Evolutionary conservation across 2,888 invertebrate genomes (phyloP).

Genomic region (Epirrhoe tristata): DNA sequence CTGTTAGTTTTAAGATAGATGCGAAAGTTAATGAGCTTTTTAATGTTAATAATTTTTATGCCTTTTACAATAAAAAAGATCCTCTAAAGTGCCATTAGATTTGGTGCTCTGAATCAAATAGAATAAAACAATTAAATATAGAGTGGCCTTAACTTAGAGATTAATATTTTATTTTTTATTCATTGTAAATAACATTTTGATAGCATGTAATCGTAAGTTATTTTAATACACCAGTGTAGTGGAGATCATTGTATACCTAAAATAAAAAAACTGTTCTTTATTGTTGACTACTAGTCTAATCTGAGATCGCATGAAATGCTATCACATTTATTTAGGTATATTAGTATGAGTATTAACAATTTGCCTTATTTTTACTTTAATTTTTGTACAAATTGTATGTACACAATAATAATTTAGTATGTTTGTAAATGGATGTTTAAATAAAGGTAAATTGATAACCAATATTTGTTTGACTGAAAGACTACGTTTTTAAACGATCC

Average conservation of each 20-base stretch:
- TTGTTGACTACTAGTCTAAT: constrained; percentile 75
- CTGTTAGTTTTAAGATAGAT: constrained; percentile 45
- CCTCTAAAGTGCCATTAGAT: constrained; percentile 54
- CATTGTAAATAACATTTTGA: constrained; percentile 75
- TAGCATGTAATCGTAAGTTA: constrained; percentile 52
- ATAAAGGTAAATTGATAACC: constrained; percentile 79
- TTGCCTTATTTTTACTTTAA: constrained; percentile 60
- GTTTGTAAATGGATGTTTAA: constrained; percentile 80
- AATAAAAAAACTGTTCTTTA: constrained; percentile 68
- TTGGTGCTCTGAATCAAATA: constrained; percentile 64
- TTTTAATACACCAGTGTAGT: constrained; percentile 59
- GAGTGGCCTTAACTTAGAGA: constrained; percentile 71
- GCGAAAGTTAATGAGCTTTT: constrained; percentile 52
- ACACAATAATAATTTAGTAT: constrained; percentile 72
- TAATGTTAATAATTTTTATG: constrained; percentile 20
- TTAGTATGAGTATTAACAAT: constrained; percentile 74
- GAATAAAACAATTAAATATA: constrained; percentile 45
- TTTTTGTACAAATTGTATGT: constrained; percentile 81
- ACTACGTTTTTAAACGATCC: too few species aligned
- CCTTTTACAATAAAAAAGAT: constrained; percentile 37
- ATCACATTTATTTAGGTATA: constrained; percentile 56
- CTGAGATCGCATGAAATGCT: constrained; percentile 78
- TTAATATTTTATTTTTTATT: constrained; percentile 58
- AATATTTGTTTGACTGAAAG: constrained; percentile 43
- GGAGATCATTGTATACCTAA: constrained; percentile 57